phyloP scores from a whole-genome alignment of 2,797 vertebrate species.

The Aulostomus chinensis region DNA sequence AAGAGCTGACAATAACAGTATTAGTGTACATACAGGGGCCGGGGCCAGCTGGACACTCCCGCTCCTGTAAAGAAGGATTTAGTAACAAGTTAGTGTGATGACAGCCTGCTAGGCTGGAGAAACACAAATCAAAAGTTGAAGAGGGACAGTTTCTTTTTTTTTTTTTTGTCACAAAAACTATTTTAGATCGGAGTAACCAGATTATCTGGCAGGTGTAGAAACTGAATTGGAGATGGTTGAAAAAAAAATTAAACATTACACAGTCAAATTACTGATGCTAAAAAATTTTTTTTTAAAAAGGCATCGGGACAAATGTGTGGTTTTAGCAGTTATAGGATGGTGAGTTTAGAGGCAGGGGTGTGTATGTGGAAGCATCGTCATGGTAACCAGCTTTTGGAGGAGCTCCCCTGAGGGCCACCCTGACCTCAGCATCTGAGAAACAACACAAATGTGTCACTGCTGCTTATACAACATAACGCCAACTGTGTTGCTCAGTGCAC shows the following conservation, averaged over 20 bases:
- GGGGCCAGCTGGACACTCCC: conserved; percentile 67
- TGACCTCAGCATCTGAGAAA: conserved; percentile 50
- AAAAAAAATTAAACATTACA: no score
- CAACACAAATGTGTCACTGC: conserved; percentile 19
- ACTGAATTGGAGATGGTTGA: no score
- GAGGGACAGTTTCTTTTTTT: neutral
- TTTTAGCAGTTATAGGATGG: conserved; percentile 14
- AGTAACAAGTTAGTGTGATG: conserved; percentile 73
- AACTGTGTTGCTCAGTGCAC: neutral
- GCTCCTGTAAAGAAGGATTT: conserved; percentile 74
- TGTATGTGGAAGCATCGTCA: conserved; percentile 22
- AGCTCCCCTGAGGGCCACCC: conserved; percentile 31
- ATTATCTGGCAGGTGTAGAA: conserved; percentile 14
- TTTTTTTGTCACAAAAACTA: conserved; percentile 18
- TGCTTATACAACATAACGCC: conserved; percentile 14
- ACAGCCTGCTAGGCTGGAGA: conserved; percentile 35
- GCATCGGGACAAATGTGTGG: neutral
- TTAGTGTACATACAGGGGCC: conserved; percentile 54
- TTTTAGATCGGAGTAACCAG: no score
- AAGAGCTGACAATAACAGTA: conserved; percentile 64
- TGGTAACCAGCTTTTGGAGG: conserved; percentile 44
- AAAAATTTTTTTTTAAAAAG: neutral
- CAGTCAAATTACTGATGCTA: no score
- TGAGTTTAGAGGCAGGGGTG: conserved; percentile 14
- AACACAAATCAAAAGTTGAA: conserved; percentile 52